phyloP scores from a whole-genome alignment of 2,113 vertebrate species.

The Uria aalge region DNA sequence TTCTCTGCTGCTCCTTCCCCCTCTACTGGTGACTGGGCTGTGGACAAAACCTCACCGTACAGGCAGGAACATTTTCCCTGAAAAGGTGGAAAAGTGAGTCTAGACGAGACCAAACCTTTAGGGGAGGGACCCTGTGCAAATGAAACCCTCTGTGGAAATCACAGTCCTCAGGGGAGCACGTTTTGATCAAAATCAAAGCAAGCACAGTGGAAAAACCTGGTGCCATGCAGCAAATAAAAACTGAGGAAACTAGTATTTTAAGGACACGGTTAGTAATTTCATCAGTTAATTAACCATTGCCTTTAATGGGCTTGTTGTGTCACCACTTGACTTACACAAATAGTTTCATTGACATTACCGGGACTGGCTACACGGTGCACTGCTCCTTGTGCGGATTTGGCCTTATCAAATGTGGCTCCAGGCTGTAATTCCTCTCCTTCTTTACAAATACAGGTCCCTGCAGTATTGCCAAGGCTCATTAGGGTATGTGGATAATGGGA shows the following conservation, averaged over 20 bases:
- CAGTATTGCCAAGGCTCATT: constrained; percentile 5
- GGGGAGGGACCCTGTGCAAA: too few species aligned
- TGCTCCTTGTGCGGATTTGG: not conserved
- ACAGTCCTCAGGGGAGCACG: not conserved
- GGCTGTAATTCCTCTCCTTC: not conserved
- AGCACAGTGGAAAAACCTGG: not conserved
- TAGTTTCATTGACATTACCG: not conserved
- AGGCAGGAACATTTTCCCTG: not conserved
- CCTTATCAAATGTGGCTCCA: not conserved
- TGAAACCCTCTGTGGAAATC: not conserved
- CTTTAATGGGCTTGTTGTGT: not conserved
- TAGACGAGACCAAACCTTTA: rapidly evolving
- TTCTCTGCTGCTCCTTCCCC: not conserved
- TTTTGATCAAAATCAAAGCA: not conserved
- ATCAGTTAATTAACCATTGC: not conserved
- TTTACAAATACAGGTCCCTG: not conserved
- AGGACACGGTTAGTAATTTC: rapidly evolving
- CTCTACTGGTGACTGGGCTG: not conserved
- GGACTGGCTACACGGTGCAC: rapidly evolving
- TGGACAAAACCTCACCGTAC: not conserved
- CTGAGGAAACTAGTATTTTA: not conserved
- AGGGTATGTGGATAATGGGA: not conserved
- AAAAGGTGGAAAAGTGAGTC: not conserved
- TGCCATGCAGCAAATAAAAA: not conserved
- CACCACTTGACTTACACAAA: not conserved